These are phyloP conservation scores for Ageneiosus marmoratus DNA, from an alignment of 2,113 vertebrate genomes.

Conservation along the genomic window DNA sequence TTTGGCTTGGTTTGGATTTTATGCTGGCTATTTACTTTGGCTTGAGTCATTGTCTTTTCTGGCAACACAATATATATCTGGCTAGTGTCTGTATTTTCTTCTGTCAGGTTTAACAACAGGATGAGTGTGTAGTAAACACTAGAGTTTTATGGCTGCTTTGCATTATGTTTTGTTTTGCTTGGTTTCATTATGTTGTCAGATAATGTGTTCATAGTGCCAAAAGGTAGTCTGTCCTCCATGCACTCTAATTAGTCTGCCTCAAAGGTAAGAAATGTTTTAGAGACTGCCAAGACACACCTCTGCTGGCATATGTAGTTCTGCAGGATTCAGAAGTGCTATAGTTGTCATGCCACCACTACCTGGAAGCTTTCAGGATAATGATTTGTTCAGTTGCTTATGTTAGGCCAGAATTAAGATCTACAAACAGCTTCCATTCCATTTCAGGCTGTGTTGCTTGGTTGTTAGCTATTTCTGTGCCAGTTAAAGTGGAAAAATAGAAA, in stretches of 20 bases:
- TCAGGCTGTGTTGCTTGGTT: too few species aligned
- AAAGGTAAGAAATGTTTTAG: neutral
- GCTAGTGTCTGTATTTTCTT: too few species aligned
- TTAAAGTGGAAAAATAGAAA: too few species aligned
- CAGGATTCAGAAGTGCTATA: neutral
- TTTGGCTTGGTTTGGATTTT: too few species aligned
- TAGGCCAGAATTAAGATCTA: too few species aligned
- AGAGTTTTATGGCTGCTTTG: neutral
- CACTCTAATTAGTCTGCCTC: neutral
- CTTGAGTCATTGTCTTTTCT: neutral
- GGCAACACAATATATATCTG: neutral
- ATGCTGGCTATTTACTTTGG: too few species aligned
- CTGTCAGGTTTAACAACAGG: neutral
- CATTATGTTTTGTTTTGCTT: neutral
- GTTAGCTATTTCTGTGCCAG: too few species aligned
- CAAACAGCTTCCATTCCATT: too few species aligned
- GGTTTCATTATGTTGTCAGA: neutral
- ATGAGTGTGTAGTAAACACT: neutral
- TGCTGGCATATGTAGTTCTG: neutral
- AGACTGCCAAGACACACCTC: too few species aligned
- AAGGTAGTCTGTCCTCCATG: neutral
- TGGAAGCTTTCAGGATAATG: neutral
- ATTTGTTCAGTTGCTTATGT: neutral
- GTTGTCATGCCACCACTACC: neutral
- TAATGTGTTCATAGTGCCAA: neutral